Evolutionary conservation across 2,113 vertebrate genomes (phyloP).

Genomic region (Austrofundulus limnaeus): DNA sequence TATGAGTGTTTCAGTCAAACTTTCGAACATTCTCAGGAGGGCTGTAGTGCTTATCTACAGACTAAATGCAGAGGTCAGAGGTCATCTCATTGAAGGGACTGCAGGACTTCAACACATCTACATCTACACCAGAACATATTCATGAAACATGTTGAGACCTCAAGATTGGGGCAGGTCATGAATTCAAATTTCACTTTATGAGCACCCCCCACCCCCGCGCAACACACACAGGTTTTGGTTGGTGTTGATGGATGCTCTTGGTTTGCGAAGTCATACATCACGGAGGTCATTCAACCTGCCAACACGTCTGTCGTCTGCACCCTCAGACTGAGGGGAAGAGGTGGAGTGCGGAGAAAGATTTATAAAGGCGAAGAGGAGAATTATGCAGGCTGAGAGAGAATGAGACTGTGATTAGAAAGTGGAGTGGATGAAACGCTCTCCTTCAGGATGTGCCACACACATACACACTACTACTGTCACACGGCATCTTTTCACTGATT

Average conservation of each 20-base stretch:
- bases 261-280: slow-evolving; percentile 69
- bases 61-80: slow-evolving; percentile 33
- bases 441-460: slow-evolving; percentile 16
- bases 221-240: slow-evolving; percentile 28
- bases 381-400: slow-evolving; percentile 60
- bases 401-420: slow-evolving; percentile 67
- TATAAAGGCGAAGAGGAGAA: slow-evolving; percentile 60
- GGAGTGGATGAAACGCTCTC: slow-evolving; percentile 51
- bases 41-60: not conserved
- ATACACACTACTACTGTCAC: slow-evolving; percentile 13
- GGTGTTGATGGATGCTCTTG: slow-evolving; percentile 58
- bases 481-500: slow-evolving; percentile 39
- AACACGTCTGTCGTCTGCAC: slow-evolving; percentile 68
- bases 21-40: too few relatives aligned
- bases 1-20: not conserved
- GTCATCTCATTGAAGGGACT: slow-evolving; percentile 45
- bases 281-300: slow-evolving; percentile 70
- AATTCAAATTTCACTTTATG: slow-evolving; percentile 52
- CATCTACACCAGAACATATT: slow-evolving; percentile 36
- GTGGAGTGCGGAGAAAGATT: slow-evolving; percentile 59
- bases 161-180: slow-evolving; percentile 39
- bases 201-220: slow-evolving; percentile 2
- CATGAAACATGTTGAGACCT: slow-evolving; percentile 33
- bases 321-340: slow-evolving; percentile 64
- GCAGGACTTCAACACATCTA: slow-evolving; percentile 29